These are phyloP conservation scores for Lutjanus campechanus DNA, from an alignment of 2,797 vertebrate species.

Conservation along the genomic window DNA sequence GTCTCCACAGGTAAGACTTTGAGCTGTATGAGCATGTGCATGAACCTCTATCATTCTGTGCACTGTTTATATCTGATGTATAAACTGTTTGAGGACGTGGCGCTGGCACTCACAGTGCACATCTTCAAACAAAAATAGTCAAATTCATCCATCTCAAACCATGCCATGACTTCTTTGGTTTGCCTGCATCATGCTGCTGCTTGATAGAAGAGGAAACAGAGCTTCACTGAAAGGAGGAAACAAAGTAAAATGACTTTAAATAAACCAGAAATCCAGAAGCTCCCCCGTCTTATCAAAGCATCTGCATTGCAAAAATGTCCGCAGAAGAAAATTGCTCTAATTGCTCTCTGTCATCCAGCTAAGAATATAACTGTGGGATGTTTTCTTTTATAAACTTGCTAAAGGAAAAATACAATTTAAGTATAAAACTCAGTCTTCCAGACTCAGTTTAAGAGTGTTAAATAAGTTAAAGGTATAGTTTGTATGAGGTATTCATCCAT, in stretches of 20 bases:
- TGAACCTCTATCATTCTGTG: neutral
- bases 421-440: neutral
- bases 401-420: neutral
- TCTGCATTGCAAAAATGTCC: constrained; percentile 1
- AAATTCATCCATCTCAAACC: neutral
- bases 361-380: neutral
- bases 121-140: neutral
- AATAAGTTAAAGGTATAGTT: neutral
- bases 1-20: constrained; percentile 67
- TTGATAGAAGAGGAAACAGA: neutral
- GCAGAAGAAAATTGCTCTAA: neutral
- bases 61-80: neutral
- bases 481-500: too few relatives aligned
- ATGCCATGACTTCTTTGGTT: too few relatives aligned
- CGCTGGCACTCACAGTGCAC: neutral
- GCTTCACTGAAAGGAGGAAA: neutral
- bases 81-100: neutral
- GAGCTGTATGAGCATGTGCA: neutral
- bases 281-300: neutral
- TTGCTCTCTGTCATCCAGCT: neutral
- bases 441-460: neutral
- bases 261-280: neutral
- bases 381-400: neutral
- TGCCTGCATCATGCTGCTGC: too few relatives aligned
- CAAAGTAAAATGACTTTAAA: neutral